Evolutionary conservation across 2,797 vertebrate species (phyloP), one percentile per base, ranked within the genome.

Genomic region (Mormyrus proboscirostris): DNA sequence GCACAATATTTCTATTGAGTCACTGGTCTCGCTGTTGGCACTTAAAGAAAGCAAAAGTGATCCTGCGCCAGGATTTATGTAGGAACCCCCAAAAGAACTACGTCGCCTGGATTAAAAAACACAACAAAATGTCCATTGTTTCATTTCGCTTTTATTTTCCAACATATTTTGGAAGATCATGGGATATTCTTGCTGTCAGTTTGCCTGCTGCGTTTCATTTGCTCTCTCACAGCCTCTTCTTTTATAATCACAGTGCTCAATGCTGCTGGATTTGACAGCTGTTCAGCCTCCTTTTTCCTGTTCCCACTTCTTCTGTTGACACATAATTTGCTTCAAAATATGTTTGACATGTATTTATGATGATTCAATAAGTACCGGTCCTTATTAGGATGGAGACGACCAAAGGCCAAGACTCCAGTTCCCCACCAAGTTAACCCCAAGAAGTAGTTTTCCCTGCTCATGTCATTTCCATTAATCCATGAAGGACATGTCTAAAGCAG

Each of bases 1-100:
- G 38, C 47, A 50, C 79, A 83, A 76, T 83, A 83, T 22, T 83
- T 83, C 41, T 83, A 83, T 47, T 83, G 47, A 83, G 14, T 83
- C 25, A 69, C 62, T 69, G 25, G 4, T 69, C 62, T 33, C 9
- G 25, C 9, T 49, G 44, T 38, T 47, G 41, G 41, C 16, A 47
- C n/a, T 47, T 83, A 49, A 50, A 83, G 79, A 50, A 50, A 49
- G 7, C 79, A n/a, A n/a, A 4, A 49, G 8, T 22, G 79, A 47
- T 50, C 38, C 8, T 49, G 47, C 0, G 38, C 44, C 79, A 14
- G 38, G 76, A 7, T 47, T 82, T 9, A 82, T 69, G 65, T 33
- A 33, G 65, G 25, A 73, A 33, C 65, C 65, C 1, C 65, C 29
- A 33, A 29, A 73, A 33, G 29, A 14, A 9, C 12, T 38, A 0